Evolutionary conservation across 2,113 vertebrate genomes (phyloP).

Genomic region (Clinocottus analis): DNA sequence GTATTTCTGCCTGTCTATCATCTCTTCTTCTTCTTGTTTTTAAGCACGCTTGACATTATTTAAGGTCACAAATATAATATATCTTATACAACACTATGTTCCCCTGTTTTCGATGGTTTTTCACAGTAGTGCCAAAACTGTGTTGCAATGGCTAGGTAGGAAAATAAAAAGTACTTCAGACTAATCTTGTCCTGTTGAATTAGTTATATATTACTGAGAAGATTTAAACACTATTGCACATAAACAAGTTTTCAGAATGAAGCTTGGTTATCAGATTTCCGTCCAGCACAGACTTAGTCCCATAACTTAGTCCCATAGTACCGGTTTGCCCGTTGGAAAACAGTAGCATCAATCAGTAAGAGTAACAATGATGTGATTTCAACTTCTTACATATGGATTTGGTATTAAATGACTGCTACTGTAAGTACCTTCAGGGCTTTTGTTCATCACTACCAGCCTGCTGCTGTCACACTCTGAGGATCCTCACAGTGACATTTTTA

Average conservation of each 20-base stretch:
- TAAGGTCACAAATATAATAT: slow-evolving; percentile 67
- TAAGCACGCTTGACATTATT: slow-evolving; percentile 38
- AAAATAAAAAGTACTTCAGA: slow-evolving; percentile 39
- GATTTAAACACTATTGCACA: background rate
- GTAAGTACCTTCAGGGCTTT: background rate
- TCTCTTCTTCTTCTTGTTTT: slow-evolving; percentile 66
- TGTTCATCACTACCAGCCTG: slow-evolving; percentile 3
- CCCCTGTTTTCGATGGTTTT: slow-evolving; percentile 50
- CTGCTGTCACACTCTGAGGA: slow-evolving; percentile 8
- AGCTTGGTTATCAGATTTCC: background rate
- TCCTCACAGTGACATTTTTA: background rate
- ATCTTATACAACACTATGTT: slow-evolving; percentile 46
- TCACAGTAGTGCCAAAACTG: slow-evolving; percentile 47
- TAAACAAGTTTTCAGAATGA: slow-evolving; percentile 3
- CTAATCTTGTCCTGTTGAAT: slow-evolving; percentile 26
- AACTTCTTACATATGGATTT: background rate
- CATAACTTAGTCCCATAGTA: background rate
- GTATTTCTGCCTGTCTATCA: slow-evolving; percentile 62
- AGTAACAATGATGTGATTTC: background rate
- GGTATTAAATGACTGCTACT: background rate
- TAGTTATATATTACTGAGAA: background rate
- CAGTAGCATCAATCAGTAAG: background rate
- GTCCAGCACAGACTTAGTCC: background rate
- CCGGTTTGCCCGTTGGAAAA: background rate
- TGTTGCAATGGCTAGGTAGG: slow-evolving; percentile 31